These are phyloP conservation scores for Gasterosteus nipponicus DNA, from an alignment of 2,113 vertebrate species.

Conservation along the genomic window DNA sequence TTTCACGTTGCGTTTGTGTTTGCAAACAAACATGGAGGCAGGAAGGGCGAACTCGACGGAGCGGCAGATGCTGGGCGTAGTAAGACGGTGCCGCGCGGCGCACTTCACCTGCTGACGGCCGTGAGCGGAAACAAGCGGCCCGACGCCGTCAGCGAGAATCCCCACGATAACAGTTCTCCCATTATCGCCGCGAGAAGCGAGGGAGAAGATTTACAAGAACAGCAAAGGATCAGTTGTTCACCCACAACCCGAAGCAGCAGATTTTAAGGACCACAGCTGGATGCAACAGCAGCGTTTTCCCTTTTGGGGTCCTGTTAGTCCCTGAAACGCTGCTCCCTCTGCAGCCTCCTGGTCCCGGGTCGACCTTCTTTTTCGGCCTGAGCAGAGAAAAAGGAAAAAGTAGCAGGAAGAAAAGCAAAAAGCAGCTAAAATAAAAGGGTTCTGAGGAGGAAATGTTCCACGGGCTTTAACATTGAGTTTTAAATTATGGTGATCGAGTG, in stretches of 20 bases:
- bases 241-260: conserved; percentile 1
- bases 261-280: conserved; percentile 6
- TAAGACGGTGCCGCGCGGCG: conserved; percentile 2
- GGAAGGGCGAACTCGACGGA: neutral
- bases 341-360: conserved; percentile 2
- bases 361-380: conserved; percentile 19
- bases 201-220: too few species aligned
- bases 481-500: neutral
- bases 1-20: conserved; percentile 19
- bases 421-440: conserved; percentile 2
- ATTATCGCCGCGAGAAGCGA: too few species aligned
- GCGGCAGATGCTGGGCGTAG: neutral
- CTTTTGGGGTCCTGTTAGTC: conserved; percentile 33
- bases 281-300: conserved; percentile 20
- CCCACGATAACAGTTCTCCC: too few species aligned
- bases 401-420: conserved; percentile 6
- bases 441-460: neutral
- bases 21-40: conserved; percentile 24
- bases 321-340: conserved; percentile 9
- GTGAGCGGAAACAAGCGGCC: neutral
- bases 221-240: too few species aligned
- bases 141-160: too few species aligned
- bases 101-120: conserved; percentile 17
- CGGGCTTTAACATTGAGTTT: neutral
- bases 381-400: neutral